Percentiles rank a stretch among this genome's conserved stretches.
phyloP scores from a whole-genome alignment of 2,797 vertebrate genomes.

The Coracias cyanogaster region DNA sequence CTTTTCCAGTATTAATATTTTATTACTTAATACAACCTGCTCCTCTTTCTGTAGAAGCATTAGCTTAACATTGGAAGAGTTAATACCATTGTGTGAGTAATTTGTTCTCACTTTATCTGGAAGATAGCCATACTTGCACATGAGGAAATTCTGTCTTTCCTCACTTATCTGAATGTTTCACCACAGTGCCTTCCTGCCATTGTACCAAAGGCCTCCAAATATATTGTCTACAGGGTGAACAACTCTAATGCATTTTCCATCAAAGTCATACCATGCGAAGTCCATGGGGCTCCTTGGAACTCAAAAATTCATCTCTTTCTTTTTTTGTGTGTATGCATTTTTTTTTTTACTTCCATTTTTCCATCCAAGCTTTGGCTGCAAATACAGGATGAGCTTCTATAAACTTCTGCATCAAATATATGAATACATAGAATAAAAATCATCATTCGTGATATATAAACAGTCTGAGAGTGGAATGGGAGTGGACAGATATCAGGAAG shows the following conservation, averaged over 20 bases:
- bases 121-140: constrained; percentile 80
- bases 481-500: constrained; percentile 38
- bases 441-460: constrained; percentile 53
- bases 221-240: constrained; percentile 50
- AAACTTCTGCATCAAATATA: constrained; percentile 68
- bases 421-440: constrained; percentile 40
- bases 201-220: constrained; percentile 75
- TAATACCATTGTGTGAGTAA: constrained; percentile 48
- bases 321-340: not conserved
- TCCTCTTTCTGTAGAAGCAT: constrained; percentile 9
- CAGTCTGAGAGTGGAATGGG: constrained; percentile 39
- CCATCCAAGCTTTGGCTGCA: constrained; percentile 60
- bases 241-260: constrained; percentile 72
- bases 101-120: constrained; percentile 76
- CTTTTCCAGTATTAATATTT: constrained; percentile 54
- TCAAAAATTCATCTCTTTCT: constrained; percentile 40
- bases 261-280: constrained; percentile 11
- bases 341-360: constrained; percentile 24
- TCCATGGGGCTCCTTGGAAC: constrained; percentile 24
- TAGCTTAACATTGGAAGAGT: constrained; percentile 52
- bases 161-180: constrained; percentile 81
- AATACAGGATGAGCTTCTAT: constrained; percentile 69
- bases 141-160: constrained; percentile 80
- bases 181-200: constrained; percentile 84
- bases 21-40: not conserved